Evolutionary conservation across 2,113 vertebrate species (phyloP).

Genomic region (rabbit (Oryctolagus cuniculus)): DNA sequence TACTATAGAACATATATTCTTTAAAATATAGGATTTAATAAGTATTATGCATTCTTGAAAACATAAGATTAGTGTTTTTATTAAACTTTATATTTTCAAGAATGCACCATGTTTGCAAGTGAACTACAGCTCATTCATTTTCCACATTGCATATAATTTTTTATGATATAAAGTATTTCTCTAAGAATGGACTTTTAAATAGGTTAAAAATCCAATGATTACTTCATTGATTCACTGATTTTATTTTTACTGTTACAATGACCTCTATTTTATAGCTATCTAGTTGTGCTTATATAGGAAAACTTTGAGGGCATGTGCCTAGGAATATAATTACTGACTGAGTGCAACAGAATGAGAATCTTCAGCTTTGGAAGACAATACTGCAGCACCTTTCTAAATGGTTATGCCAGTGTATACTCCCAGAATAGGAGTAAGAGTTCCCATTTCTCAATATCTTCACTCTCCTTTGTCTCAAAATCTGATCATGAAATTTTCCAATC

Average conservation of each 20-base stretch:
- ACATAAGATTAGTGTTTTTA: neutral
- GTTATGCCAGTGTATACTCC: neutral
- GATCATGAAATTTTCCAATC: neutral
- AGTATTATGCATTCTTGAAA: no score
- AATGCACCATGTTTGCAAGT: neutral
- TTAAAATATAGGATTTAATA: no score
- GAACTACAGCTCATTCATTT: neutral
- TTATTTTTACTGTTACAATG: neutral
- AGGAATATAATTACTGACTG: neutral
- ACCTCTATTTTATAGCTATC: neutral
- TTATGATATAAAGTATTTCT: neutral
- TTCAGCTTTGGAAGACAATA: neutral
- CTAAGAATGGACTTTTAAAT: neutral
- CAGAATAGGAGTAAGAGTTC: neutral
- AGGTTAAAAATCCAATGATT: neutral
- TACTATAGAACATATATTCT: no score
- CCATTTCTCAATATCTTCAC: neutral
- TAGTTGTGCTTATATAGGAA: neutral
- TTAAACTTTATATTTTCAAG: neutral
- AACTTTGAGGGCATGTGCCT: neutral
- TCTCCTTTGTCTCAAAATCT: neutral
- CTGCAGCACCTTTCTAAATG: neutral
- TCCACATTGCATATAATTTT: neutral
- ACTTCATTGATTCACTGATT: neutral
- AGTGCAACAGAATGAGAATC: neutral